These are phyloP conservation scores for Netelia inedita DNA, from an alignment of 2,888 invertebrate species.

Conservation along the genomic window DNA sequence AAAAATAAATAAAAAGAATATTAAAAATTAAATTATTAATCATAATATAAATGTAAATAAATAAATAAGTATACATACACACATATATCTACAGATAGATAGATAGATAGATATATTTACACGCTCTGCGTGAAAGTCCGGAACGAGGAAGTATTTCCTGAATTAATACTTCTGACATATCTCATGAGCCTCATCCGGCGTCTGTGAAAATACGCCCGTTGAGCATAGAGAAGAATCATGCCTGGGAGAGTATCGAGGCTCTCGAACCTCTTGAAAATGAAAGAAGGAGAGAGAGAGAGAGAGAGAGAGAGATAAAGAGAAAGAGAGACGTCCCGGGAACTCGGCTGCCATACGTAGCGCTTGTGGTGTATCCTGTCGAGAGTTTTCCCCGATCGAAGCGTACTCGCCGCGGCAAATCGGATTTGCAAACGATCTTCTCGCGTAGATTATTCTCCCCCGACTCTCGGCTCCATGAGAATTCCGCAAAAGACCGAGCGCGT, in stretches of 20 bases:
- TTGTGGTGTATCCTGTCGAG: not conserved
- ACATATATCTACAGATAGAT: no score
- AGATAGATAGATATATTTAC: not conserved
- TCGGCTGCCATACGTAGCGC: not conserved
- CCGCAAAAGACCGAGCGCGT: conserved; percentile 48
- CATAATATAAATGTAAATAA: no score
- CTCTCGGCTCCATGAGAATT: conserved; percentile 54
- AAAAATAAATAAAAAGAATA: no score
- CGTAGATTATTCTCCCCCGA: conserved; percentile 30
- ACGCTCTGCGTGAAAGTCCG: conserved; percentile 32
- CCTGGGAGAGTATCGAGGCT: not conserved
- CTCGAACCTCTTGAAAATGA: not conserved
- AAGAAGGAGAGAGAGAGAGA: not conserved
- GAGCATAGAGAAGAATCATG: not conserved
- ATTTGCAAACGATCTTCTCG: conserved; percentile 61
- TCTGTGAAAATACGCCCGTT: conserved; percentile 16
- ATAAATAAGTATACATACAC: no score
- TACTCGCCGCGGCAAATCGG: conserved; percentile 54
- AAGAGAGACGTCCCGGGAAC: not conserved
- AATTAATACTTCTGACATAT: conserved; percentile 20
- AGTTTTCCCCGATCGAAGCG: conserved; percentile 46
- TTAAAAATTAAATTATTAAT: no score
- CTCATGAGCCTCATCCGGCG: conserved; percentile 34
- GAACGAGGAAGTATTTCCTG: conserved; percentile 69
- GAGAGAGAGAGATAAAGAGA: no score